Evolutionary conservation across 1,140 invertebrate genomes (phyloP), one percentile per base, ranked within the genome.

Genomic region (Leptinotarsa lineolata): DNA sequence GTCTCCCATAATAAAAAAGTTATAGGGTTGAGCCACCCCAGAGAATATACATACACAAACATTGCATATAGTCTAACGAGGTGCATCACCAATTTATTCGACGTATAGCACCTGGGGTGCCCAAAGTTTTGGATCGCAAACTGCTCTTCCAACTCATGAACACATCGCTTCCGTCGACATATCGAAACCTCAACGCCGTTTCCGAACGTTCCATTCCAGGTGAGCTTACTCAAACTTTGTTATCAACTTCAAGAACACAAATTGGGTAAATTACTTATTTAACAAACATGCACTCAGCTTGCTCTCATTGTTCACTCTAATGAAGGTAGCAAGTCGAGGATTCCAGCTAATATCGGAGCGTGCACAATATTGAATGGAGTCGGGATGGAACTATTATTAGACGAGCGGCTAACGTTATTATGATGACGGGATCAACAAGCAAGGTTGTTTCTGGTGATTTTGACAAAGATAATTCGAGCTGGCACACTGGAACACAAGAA

Each of bases 181-280:
- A 39, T 39, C 8, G 30, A 39, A 39, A 39, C 30, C 30, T 39
- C 30, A 39, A 39, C 30, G 30, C 30, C 30, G 30, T 39, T 39
- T 39, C 3, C 30, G 2, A 54, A 54, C 6, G 48, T 54, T 54
- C 48, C 48, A 18, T 54, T 54, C 6, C 48, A 54, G 48, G 48
- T 54, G 16, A 54, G 16, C 16, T 54, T 54, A 54, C n/a, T 8
- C 48, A 13, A 54, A 54, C 15, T 54, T 54, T 16, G 48, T 54
- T 15, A 54, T 15, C 48, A 54, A 54, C 48, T 54, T 54, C 48
- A 54, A 54, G 48, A 54, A 54, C 48, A 54, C n/a, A 54, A 18
- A 54, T 54, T 54, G 48, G 30, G 48, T 18, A 54, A 54, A 54
- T 54, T 54, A 54, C 48, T 54, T 54, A 54, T 54, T 54, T 54